These are phyloP conservation scores for Illadopsis cleaveri DNA, from an alignment of 2,113 vertebrate genomes.

Conservation along the genomic window DNA sequence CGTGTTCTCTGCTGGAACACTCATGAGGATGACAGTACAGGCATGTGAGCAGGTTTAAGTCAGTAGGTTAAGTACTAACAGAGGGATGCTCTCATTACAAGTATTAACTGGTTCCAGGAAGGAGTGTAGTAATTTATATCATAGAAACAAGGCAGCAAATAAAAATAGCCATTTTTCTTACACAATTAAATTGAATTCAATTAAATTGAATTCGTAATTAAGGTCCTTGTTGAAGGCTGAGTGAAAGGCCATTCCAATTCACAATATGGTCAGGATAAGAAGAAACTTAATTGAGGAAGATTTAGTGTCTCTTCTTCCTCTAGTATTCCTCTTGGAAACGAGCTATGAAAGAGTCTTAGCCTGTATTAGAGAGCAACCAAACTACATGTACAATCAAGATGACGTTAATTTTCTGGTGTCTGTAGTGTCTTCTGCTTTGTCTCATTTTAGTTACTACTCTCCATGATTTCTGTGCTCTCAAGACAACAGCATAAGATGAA, in stretches of 20 bases:
- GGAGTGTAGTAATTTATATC: neutral
- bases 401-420: neutral
- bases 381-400: neutral
- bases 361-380: neutral
- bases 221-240: neutral
- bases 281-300: neutral
- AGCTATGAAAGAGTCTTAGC: neutral
- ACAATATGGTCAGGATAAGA: neutral
- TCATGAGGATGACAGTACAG: neutral
- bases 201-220: neutral
- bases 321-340: neutral
- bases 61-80: neutral
- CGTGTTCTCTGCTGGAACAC: neutral
- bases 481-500: neutral
- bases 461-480: neutral
- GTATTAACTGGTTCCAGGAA: neutral
- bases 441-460: neutral
- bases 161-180: neutral
- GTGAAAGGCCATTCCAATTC: neutral
- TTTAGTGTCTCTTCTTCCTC: neutral
- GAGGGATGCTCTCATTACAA: neutral
- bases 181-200: neutral
- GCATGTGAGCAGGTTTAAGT: neutral
- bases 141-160: neutral
- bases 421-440: neutral